Evolutionary conservation across 2,797 vertebrate species (phyloP).

Genomic region (Lindbergichthys nudifrons): DNA sequence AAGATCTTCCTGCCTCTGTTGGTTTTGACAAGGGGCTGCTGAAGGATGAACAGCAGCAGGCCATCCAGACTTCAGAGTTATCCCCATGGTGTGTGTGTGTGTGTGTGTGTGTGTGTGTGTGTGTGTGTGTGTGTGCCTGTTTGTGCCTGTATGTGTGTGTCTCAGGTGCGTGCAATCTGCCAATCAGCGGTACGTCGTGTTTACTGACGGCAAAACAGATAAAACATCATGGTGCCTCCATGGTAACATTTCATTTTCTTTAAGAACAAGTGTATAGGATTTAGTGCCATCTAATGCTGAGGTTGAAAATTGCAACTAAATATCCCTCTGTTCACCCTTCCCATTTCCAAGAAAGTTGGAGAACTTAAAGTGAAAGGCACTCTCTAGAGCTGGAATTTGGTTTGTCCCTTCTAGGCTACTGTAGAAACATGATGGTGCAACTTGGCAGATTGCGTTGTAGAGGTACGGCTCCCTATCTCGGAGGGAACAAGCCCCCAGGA

Average conservation of each 20-base stretch:
- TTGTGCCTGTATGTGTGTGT: conserved; percentile 40
- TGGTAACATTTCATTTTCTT: conserved; percentile 34
- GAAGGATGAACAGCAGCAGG: conserved; percentile 41
- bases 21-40: conserved; percentile 58
- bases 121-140: neutral
- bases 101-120: conserved; percentile 9
- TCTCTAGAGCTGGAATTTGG: too few relatives aligned
- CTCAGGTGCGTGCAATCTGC: conserved; percentile 52
- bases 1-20: conserved; percentile 48
- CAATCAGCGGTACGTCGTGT: conserved; percentile 34
- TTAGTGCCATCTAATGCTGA: too few relatives aligned
- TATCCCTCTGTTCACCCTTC: too few relatives aligned
- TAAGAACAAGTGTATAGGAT: too few relatives aligned
- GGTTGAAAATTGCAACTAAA: too few relatives aligned
- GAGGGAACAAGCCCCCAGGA: too few relatives aligned
- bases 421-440: too few relatives aligned
- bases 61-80: conserved; percentile 52
- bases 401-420: too few relatives aligned
- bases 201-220: conserved; percentile 43
- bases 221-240: conserved; percentile 51
- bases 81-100: conserved; percentile 6
- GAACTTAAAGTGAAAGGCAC: too few relatives aligned
- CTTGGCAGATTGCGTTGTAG: too few relatives aligned
- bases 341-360: too few relatives aligned
- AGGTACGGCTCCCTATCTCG: too few relatives aligned